These are phyloP conservation scores for Nudaria mundana DNA, from an alignment of 2,888 invertebrate genomes.

Conservation along the genomic window DNA sequence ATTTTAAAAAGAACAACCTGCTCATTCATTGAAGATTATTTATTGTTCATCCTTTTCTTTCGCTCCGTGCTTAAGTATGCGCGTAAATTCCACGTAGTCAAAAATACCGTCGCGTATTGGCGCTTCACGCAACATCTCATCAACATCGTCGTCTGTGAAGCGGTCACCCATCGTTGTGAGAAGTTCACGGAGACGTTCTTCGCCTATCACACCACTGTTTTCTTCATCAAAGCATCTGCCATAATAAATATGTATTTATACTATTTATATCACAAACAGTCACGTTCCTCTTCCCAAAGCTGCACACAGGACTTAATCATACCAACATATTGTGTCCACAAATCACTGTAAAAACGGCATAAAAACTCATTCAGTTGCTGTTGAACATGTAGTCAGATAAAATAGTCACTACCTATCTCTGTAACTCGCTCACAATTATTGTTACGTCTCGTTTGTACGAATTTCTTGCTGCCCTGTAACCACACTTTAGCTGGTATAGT, in stretches of 20 bases:
- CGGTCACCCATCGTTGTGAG: constrained; percentile 99
- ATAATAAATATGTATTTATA: neutral
- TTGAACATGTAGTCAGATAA: too few species aligned
- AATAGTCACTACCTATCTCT: too few species aligned
- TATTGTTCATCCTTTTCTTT: constrained; percentile 98
- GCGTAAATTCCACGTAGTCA: constrained; percentile 98
- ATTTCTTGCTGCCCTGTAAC: neutral
- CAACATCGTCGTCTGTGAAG: constrained; percentile 98
- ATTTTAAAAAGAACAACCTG: constrained; percentile 21
- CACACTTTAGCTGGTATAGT: too few species aligned
- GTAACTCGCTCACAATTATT: too few species aligned
- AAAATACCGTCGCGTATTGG: constrained; percentile 97
- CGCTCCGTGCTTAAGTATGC: constrained; percentile 99
- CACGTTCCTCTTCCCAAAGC: too few species aligned
- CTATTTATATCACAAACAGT: too few species aligned
- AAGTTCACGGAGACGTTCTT: constrained; percentile 96
- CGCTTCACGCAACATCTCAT: constrained; percentile 99
- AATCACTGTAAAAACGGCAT: too few species aligned
- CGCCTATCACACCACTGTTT: constrained; percentile 94
- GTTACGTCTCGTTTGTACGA: neutral
- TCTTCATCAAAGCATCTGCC: constrained; percentile 96
- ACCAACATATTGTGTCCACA: too few species aligned
- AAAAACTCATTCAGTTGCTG: too few species aligned
- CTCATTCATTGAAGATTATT: constrained; percentile 22
- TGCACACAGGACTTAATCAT: too few species aligned